Percentiles rank a stretch among this genome's conserved stretches.
Conservation (phyloP, 2,888 invertebrate genomes). For the Sturmia bella region DNA sequence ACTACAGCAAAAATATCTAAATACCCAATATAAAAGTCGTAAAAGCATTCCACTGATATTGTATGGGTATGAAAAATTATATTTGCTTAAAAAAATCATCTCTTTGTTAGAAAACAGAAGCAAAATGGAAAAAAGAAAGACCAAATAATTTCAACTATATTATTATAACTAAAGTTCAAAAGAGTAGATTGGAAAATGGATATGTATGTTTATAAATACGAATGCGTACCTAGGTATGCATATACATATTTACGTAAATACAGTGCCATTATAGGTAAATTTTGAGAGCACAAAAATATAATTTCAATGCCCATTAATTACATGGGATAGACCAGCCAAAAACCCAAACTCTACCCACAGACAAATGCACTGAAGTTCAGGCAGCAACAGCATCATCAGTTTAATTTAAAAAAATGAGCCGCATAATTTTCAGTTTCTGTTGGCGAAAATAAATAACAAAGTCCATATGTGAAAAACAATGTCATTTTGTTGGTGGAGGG, state of each 20-base stretch:
- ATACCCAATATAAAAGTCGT: conserved; percentile 76
- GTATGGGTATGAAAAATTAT: conserved; percentile 22
- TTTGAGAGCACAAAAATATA: conserved; percentile 79
- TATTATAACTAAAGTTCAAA: conserved; percentile 35
- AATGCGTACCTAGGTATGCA: conserved; percentile 19
- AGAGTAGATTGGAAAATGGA: conserved; percentile 46
- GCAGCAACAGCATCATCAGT: conserved; percentile 34
- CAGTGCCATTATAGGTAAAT: conserved; percentile 77
- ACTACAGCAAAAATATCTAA: conserved; percentile 55
- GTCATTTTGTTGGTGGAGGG: conserved; percentile 19
- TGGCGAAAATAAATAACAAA: conserved; percentile 15
- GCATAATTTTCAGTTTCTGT: conserved; percentile 5
- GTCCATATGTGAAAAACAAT: conserved; percentile 15
- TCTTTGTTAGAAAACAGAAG: conserved; percentile 66
- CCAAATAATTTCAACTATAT: conserved; percentile 51
- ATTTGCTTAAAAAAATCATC: conserved; percentile 66
- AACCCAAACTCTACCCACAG: conserved; percentile 13
- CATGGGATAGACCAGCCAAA: conserved; percentile 66
- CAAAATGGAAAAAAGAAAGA: not conserved
- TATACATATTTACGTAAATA: conserved; percentile 31
- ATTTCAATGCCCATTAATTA: conserved; percentile 80
- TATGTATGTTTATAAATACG: not conserved
- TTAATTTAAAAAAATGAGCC: conserved; percentile 28
- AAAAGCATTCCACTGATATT: conserved; percentile 70
- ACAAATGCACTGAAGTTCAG: conserved; percentile 43